Conservation (phyloP, 2,797 vertebrate genomes). For the Thaleichthys pacificus region DNA sequence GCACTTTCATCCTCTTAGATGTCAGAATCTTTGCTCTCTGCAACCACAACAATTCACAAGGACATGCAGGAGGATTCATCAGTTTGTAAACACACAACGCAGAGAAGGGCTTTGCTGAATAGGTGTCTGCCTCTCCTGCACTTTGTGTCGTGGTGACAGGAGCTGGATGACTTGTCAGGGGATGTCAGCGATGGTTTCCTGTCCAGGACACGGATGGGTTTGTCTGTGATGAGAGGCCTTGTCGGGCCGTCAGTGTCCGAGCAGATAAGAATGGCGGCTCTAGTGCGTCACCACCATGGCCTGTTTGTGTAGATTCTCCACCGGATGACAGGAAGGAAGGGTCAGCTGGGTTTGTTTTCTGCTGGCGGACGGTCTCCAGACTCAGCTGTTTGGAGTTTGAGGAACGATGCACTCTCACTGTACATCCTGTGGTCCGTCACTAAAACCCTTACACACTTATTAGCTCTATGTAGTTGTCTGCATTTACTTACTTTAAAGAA, state of each 20-base stretch:
- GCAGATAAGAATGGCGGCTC: constrained; percentile 42
- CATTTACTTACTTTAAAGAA: too few relatives aligned
- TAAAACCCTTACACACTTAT: neutral
- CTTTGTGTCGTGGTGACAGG: neutral
- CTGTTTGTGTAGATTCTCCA: constrained; percentile 15
- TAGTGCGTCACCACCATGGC: constrained; percentile 54
- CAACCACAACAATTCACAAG: too few relatives aligned
- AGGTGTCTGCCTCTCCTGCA: neutral
- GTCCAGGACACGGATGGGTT: neutral
- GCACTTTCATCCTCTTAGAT: too few relatives aligned
- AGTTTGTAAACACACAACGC: too few relatives aligned
- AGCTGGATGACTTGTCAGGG: neutral
- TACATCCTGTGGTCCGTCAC: neutral
- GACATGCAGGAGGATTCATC: too few relatives aligned
- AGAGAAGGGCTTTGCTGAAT: too few relatives aligned
- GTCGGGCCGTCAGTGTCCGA: constrained; percentile 1
- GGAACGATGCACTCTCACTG: neutral
- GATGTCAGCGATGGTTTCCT: neutral
- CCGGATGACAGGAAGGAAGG: constrained; percentile 41
- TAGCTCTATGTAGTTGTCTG: too few relatives aligned
- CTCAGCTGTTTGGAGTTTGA: neutral
- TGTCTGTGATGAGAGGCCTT: neutral
- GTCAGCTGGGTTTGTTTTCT: constrained; percentile 27
- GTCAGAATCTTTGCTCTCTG: too few relatives aligned
- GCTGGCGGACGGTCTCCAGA: constrained; percentile 9